Conservation (phyloP, 2,797 vertebrate species). For the Alosa sapidissima region DNA sequence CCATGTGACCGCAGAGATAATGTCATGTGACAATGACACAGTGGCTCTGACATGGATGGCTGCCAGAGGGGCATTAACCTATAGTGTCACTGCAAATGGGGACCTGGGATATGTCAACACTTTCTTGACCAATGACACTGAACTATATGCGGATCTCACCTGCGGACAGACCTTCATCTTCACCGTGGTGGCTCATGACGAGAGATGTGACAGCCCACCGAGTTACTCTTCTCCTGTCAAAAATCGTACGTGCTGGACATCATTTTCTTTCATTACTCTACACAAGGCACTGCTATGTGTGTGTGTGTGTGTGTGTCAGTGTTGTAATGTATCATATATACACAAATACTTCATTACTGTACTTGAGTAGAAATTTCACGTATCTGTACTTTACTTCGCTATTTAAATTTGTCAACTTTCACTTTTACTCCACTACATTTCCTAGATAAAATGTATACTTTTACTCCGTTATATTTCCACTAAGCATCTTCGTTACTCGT, state of each 20-base stretch:
- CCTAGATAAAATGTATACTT: too few relatives aligned
- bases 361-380: too few relatives aligned
- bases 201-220: constrained; percentile 58
- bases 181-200: constrained; percentile 59
- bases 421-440: too few relatives aligned
- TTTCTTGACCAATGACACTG: constrained; percentile 58
- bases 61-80: constrained; percentile 61
- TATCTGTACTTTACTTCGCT: too few relatives aligned
- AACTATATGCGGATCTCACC: constrained; percentile 53
- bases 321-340: too few relatives aligned
- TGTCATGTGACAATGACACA: constrained; percentile 63
- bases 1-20: constrained; percentile 48
- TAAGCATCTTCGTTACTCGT: too few relatives aligned
- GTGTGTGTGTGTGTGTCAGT: background rate
- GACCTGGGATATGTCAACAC: constrained; percentile 59
- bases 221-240: constrained; percentile 57
- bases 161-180: constrained; percentile 76
- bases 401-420: too few relatives aligned
- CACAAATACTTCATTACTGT: too few relatives aligned
- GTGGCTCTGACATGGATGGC: constrained; percentile 65
- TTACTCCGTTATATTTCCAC: too few relatives aligned
- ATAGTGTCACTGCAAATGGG: constrained; percentile 61
- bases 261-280: background rate
- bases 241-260: constrained; percentile 58
- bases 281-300: background rate